Conservation (phyloP, 2,113 vertebrate species). For the Cyprinodon tularosa region DNA sequence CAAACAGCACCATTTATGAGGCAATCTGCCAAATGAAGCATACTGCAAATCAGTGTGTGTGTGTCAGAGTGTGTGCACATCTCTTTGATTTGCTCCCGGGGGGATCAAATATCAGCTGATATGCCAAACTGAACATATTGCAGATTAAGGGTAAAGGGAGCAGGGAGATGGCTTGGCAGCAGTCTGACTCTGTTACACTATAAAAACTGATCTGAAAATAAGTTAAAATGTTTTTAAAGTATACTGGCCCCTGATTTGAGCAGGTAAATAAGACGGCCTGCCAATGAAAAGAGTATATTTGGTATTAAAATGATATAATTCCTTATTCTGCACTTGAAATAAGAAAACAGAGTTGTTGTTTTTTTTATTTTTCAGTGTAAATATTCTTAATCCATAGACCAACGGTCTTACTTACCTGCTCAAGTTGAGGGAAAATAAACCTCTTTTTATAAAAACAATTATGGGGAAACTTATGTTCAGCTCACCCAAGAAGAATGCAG, state of each 20-base stretch:
- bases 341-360: too few relatives aligned
- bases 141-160: constrained; percentile 50
- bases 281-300: too few relatives aligned
- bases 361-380: too few relatives aligned
- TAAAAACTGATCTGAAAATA: too few relatives aligned
- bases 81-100: constrained; percentile 45
- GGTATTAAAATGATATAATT: too few relatives aligned
- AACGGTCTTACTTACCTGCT: too few relatives aligned
- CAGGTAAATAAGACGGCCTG: not conserved
- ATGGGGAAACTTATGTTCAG: not conserved
- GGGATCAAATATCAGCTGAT: constrained; percentile 52
- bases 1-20: constrained; percentile 42
- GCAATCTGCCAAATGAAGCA: constrained; percentile 61
- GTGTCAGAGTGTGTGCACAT: constrained; percentile 12
- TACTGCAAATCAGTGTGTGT: constrained; percentile 34
- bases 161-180: constrained; percentile 57
- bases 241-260: too few relatives aligned
- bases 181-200: constrained; percentile 29
- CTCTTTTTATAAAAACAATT: too few relatives aligned
- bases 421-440: too few relatives aligned
- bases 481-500: not conserved
- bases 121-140: constrained; percentile 73
- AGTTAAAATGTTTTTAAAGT: too few relatives aligned
- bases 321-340: too few relatives aligned
- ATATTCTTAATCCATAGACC: too few relatives aligned